phyloP scores from a whole-genome alignment of 2,888 invertebrate genomes.

The Oligia latruncula region DNA sequence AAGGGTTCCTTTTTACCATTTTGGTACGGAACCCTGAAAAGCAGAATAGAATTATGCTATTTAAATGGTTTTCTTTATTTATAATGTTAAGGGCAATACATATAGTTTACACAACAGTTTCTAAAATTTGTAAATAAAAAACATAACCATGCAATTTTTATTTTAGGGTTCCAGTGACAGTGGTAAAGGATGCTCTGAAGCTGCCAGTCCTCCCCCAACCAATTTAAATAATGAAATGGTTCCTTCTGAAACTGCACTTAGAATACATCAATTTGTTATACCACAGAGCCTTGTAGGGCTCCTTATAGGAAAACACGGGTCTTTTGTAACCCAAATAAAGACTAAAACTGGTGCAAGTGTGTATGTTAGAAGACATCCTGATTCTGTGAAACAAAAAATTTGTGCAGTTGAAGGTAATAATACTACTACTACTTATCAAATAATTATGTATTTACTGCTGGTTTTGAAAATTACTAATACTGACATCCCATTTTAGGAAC shows the following conservation, averaged over 20 bases:
- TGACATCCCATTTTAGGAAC: constrained; percentile 88
- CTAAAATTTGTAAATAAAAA: neutral
- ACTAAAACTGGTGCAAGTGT: constrained; percentile 94
- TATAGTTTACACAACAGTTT: neutral
- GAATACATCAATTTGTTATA: constrained; percentile 93
- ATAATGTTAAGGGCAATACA: neutral
- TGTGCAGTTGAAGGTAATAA: constrained; percentile 94
- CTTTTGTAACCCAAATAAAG: constrained; percentile 95
- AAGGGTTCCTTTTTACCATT: too few species aligned
- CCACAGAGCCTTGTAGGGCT: constrained; percentile 95
- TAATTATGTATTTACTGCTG: neutral
- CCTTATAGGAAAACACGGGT: constrained; percentile 95
- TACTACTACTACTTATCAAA: neutral
- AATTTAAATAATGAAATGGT: constrained; percentile 86
- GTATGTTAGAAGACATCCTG: constrained; percentile 94
- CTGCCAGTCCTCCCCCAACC: constrained; percentile 92
- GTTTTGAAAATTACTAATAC: constrained; percentile 3
- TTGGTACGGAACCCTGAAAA: too few species aligned
- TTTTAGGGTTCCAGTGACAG: constrained; percentile 94
- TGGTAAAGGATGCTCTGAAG: constrained; percentile 94
- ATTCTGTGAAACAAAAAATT: constrained; percentile 93
- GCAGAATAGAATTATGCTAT: neutral
- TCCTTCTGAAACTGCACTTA: constrained; percentile 84
- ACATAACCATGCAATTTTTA: constrained; percentile 7
- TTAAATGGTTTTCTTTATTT: neutral